These are phyloP conservation scores for Nasonia oneida DNA, from an alignment of 2,888 invertebrate species.

Conservation along the genomic window DNA sequence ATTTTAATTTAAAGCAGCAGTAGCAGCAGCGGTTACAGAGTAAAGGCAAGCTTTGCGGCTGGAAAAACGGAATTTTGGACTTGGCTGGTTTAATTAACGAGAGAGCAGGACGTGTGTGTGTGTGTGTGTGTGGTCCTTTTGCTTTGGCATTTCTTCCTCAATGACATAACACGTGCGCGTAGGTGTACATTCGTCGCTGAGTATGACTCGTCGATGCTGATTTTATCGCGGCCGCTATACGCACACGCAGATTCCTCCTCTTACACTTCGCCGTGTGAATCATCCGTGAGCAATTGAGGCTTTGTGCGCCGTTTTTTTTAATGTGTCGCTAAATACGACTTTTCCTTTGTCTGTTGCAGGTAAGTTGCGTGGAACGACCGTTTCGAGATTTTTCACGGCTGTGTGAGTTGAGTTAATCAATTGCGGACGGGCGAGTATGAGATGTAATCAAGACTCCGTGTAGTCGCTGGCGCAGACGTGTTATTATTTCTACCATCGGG, in stretches of 20 bases:
- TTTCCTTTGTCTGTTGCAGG: neutral
- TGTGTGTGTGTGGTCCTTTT: neutral
- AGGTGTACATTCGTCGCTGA: neutral
- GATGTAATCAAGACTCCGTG: neutral
- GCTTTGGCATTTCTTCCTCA: neutral
- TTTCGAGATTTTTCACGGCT: neutral
- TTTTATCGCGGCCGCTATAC: neutral
- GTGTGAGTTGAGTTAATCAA: neutral
- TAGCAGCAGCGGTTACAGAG: neutral
- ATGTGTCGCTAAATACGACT: neutral
- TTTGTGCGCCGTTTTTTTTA: neutral
- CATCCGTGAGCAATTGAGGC: neutral
- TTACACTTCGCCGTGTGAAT: neutral
- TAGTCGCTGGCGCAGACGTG: neutral
- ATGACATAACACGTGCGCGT: neutral
- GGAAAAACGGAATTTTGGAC: neutral
- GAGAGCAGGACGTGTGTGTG: neutral
- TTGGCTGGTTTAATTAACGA: neutral
- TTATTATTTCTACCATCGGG: neutral
- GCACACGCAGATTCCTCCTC: neutral
- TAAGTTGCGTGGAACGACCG: neutral
- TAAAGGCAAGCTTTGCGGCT: neutral
- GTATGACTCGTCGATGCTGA: conserved; percentile 12
- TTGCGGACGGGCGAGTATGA: neutral
- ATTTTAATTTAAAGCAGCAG: neutral